These are phyloP conservation scores for Holotrichia oblita DNA, from an alignment of 1,140 invertebrate species.

Conservation along the genomic window DNA sequence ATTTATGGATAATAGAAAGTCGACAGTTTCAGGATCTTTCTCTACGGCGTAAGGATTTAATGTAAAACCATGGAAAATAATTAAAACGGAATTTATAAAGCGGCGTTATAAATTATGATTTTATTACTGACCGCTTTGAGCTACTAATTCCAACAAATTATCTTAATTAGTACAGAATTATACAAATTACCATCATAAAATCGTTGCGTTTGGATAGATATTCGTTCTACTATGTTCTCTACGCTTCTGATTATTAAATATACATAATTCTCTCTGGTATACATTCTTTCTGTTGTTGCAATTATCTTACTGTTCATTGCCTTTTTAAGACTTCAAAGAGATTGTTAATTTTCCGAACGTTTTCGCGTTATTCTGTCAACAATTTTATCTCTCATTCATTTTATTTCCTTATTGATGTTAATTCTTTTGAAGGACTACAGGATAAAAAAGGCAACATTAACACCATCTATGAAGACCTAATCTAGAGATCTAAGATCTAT, in stretches of 20 bases:
- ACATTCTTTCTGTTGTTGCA: neutral
- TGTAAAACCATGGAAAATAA: constrained; percentile 26
- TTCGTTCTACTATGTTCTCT: constrained; percentile 3
- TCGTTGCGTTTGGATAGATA: constrained; percentile 15
- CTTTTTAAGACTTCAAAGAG: no score
- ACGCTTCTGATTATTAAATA: constrained; percentile 8
- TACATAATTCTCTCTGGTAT: neutral
- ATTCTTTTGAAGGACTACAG: no score
- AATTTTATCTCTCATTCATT: no score
- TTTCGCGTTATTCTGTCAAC: no score
- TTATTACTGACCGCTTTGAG: constrained; percentile 25
- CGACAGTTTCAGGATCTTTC: constrained; percentile 10
- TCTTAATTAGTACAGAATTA: constrained; percentile 30
- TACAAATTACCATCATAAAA: constrained; percentile 27
- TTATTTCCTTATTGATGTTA: no score
- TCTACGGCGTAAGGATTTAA: neutral
- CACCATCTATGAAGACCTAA: no score
- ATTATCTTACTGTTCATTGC: neutral
- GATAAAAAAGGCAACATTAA: no score
- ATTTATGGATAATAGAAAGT: constrained; percentile 31
- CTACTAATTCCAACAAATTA: constrained; percentile 36
- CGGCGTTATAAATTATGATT: constrained; percentile 34
- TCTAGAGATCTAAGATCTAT: no score
- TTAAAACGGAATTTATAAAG: constrained; percentile 29
- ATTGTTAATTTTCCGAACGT: no score